Conservation (phyloP, 2,888 invertebrate species). For the Pterobdella sp. region DNA sequence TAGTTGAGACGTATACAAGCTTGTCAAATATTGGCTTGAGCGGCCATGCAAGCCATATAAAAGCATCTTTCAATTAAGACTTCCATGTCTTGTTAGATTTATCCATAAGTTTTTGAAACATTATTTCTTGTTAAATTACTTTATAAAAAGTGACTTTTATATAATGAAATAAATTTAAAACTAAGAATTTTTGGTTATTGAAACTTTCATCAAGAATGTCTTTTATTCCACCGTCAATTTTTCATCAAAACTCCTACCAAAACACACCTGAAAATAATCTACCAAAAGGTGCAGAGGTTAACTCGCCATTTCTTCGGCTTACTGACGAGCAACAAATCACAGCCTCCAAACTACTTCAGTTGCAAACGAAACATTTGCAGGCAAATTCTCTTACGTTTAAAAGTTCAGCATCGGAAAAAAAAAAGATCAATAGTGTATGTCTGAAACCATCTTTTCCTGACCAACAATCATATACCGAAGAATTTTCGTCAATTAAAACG, state of each 20-base stretch:
- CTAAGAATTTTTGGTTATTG: background rate
- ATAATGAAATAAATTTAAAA: background rate
- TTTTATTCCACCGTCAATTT: background rate
- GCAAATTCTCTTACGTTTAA: background rate
- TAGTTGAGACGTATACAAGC: constrained; percentile 3
- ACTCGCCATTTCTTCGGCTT: background rate
- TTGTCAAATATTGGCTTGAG: constrained; percentile 11
- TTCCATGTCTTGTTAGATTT: no score
- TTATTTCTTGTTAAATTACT: background rate
- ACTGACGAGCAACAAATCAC: background rate
- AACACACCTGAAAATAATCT: background rate
- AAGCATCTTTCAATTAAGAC: background rate
- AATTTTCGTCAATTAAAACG: background rate
- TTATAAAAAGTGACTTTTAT: background rate
- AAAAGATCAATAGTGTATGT: no score
- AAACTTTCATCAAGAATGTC: background rate
- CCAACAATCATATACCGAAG: no score
- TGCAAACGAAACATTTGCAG: background rate
- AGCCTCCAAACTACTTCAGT: background rate
- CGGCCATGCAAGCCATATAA: background rate
- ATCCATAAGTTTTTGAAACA: background rate
- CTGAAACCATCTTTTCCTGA: no score
- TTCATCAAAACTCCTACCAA: background rate
- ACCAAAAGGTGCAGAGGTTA: background rate
- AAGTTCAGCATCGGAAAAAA: no score